These are phyloP conservation scores for Podarcis siculus DNA, from an alignment of 2,797 vertebrate species.

Conservation along the genomic window DNA sequence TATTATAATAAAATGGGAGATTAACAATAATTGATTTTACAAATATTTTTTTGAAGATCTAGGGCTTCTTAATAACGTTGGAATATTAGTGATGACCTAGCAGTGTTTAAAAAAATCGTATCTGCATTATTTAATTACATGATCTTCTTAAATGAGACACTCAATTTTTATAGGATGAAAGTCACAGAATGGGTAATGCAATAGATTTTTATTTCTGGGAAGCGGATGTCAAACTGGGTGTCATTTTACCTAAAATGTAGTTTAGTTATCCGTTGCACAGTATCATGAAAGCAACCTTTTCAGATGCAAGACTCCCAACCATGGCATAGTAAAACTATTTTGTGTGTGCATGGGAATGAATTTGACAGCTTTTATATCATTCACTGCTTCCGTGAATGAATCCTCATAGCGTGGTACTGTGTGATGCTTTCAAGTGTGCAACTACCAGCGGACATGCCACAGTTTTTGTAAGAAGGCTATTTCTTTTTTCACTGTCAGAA, in stretches of 20 bases:
- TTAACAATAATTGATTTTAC: conserved; percentile 68
- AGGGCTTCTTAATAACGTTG: conserved; percentile 59
- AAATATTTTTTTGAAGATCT: conserved; percentile 58
- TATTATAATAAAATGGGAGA: conserved; percentile 59
- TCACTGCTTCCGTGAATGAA: neutral
- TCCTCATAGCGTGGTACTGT: neutral
- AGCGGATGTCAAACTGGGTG: conserved; percentile 21
- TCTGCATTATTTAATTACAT: conserved; percentile 65
- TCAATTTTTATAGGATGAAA: neutral
- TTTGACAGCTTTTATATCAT: neutral
- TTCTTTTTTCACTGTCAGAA: neutral
- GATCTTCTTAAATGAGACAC: conserved; percentile 42
- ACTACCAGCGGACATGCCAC: too few relatives aligned
- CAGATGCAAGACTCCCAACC: neutral
- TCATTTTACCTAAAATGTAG: neutral
- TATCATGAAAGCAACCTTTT: neutral
- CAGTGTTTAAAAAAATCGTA: conserved; percentile 65
- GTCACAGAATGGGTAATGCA: conserved; percentile 23
- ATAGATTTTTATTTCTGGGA: conserved; percentile 24
- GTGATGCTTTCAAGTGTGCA: neutral
- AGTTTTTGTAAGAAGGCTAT: neutral
- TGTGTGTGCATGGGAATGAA: neutral
- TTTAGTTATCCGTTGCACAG: conserved; percentile 28
- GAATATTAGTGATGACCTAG: conserved; percentile 65
- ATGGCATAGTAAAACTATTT: neutral